Evolutionary conservation across 2,113 vertebrate species (phyloP).

Genomic region (Phodopus roborovskii): DNA sequence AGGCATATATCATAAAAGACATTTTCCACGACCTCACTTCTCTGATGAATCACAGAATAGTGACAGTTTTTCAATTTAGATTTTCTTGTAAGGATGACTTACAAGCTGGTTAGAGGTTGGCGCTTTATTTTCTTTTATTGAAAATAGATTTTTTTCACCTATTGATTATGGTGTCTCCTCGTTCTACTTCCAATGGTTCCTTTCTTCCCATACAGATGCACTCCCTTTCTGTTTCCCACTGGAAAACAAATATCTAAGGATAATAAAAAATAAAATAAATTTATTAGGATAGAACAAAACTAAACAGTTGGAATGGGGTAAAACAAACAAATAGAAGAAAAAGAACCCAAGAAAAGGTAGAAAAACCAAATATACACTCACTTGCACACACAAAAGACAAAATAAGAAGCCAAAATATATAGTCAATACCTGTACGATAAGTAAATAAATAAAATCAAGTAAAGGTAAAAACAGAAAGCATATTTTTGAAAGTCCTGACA

Average conservation of each 20-base stretch:
- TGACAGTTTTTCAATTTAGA: slow-evolving; percentile 33
- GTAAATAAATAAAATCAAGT: background rate
- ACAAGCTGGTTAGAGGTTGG: background rate
- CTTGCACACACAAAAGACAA: background rate
- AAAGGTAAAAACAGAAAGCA: background rate
- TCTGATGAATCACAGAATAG: background rate
- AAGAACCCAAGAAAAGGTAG: background rate
- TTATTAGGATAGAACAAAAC: background rate
- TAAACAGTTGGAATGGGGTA: background rate
- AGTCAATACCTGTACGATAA: background rate
- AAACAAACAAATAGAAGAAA: background rate
- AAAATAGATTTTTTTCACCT: background rate
- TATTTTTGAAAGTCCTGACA: background rate
- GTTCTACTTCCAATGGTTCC: background rate
- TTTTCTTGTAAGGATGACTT: slow-evolving; percentile 24
- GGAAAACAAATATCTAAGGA: background rate
- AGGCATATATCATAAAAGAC: background rate
- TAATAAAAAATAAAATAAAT: background rate
- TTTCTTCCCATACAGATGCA: background rate
- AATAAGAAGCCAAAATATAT: background rate
- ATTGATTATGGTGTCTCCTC: background rate
- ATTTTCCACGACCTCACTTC: background rate
- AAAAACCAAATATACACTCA: background rate
- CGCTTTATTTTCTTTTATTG: background rate
- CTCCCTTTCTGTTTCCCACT: background rate